These are phyloP conservation scores for Brenthis ino DNA, from an alignment of 2,888 invertebrate genomes.

Conservation along the genomic window DNA sequence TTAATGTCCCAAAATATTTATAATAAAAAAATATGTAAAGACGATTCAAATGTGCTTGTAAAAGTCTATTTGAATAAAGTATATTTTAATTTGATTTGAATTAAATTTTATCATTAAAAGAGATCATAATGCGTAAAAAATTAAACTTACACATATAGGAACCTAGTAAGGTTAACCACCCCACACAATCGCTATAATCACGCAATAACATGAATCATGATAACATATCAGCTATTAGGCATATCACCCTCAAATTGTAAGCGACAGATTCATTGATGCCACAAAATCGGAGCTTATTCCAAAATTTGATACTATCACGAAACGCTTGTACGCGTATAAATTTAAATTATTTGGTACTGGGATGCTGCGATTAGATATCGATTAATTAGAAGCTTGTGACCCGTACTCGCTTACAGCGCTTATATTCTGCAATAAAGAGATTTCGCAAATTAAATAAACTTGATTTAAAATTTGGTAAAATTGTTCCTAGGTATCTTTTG, in stretches of 20 bases:
- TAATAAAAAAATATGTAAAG: too few relatives aligned
- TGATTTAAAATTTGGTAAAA: too few relatives aligned
- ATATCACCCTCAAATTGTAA: slow-evolving; percentile 11
- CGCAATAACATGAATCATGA: neutral
- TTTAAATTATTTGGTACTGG: slow-evolving; percentile 15
- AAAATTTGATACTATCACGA: slow-evolving; percentile 11
- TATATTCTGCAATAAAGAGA: neutral
- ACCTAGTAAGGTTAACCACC: neutral
- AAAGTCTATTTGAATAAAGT: too few relatives aligned
- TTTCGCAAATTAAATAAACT: too few relatives aligned
- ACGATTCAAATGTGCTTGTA: too few relatives aligned
- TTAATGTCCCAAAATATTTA: too few relatives aligned
- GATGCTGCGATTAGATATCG: neutral
- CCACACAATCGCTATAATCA: neutral
- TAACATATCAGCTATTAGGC: slow-evolving; percentile 11
- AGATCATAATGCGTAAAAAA: too few relatives aligned
- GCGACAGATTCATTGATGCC: slow-evolving; percentile 16
- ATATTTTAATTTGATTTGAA: too few relatives aligned
- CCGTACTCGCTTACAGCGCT: neutral
- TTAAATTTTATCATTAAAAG: too few relatives aligned
- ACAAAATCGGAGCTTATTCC: slow-evolving; percentile 20
- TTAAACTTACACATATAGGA: too few relatives aligned
- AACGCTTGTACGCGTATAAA: slow-evolving; percentile 10
- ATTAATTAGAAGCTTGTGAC: neutral
- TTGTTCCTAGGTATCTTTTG: too few relatives aligned